Evolutionary conservation across 2,888 invertebrate species (phyloP), one percentile per base, ranked within the genome.

Genomic region (Endomychus coccineus): DNA sequence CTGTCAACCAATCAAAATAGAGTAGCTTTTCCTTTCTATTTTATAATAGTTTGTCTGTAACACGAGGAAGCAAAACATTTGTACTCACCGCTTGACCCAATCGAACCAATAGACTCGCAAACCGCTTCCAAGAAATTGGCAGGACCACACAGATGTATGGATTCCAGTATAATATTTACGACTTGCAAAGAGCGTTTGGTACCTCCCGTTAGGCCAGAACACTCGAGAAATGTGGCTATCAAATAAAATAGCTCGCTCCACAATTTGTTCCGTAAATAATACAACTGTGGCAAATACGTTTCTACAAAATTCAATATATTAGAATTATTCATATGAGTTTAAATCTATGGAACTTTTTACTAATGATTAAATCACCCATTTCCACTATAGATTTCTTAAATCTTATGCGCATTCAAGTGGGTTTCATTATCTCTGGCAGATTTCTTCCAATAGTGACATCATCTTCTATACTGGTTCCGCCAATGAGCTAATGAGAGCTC

Each of bases 171-270:
- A 27, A 55, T 52, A 11, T 37, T 33, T 15, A 51, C 29, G 9
- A 45, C 48, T 44, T 55, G 55, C 9, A 50, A 21, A 1, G 46
- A 42, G 16, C 45, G 44, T 15, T 41, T 25, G 14, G 39, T 23
- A 16, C 44, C 35, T 33, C 41, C 40, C 9, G 36, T 36, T 27
- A 42, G 39, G 5, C 34, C 33, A 14, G 37, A 34, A 22, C 32
- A 36, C 31, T 55, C 51, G 10, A 69, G 54, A 10, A 72, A 45
- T 2, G 59, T 55, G 6, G 63, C 58, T 25, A 71, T 47, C 21
- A 73, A 61, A 43, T 65, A 62, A 43, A 69, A 72, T 19, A 71
- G 61, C 49, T 68, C 68, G 6, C 59, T 63, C 67, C 68, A 70
- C 2, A 73, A 44, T 50, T 58, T 61, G 40, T 71, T 71, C n/a